These are phyloP conservation scores for Bembecia ichneumoniformis DNA, from an alignment of 2,888 invertebrate genomes.

Conservation along the genomic window DNA sequence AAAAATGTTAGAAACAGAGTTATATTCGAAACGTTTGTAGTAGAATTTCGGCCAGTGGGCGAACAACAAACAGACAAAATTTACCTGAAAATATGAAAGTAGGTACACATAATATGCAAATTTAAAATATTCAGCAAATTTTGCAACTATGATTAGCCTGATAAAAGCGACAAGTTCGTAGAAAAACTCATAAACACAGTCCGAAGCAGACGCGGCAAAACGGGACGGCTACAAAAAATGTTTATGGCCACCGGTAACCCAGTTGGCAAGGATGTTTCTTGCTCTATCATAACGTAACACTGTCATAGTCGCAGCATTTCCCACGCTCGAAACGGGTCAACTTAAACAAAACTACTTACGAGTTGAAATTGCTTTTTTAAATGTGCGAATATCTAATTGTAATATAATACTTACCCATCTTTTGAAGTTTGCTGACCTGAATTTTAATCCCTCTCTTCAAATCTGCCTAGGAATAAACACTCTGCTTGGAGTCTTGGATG, in stretches of 20 bases:
- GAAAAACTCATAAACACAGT: slow-evolving; percentile 1
- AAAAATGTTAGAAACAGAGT: too few species aligned
- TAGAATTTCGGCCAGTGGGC: too few species aligned
- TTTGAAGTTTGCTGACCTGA: neutral
- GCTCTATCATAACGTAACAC: slow-evolving; percentile 14
- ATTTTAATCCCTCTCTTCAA: too few species aligned
- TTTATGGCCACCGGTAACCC: slow-evolving; percentile 24
- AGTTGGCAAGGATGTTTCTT: slow-evolving; percentile 30
- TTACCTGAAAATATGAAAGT: too few species aligned
- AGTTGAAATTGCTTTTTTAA: too few species aligned
- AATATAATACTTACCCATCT: neutral
- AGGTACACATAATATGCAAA: too few species aligned
- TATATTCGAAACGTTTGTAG: too few species aligned
- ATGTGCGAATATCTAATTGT: slow-evolving; percentile 1
- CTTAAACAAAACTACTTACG: slow-evolving; percentile 2
- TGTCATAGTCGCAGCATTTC: slow-evolving; percentile 5
- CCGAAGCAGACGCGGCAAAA: slow-evolving; percentile 5
- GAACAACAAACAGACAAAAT: too few species aligned
- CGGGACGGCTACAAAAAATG: slow-evolving; percentile 2
- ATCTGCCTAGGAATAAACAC: too few species aligned
- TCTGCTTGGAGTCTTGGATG: too few species aligned
- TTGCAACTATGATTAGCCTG: too few species aligned
- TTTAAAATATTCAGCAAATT: too few species aligned
- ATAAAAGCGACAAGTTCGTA: slow-evolving; percentile 1
- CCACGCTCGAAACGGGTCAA: slow-evolving; percentile 7